Evolutionary conservation across 2,888 invertebrate genomes (phyloP).

Genomic region (Malthinus flaveolus): DNA sequence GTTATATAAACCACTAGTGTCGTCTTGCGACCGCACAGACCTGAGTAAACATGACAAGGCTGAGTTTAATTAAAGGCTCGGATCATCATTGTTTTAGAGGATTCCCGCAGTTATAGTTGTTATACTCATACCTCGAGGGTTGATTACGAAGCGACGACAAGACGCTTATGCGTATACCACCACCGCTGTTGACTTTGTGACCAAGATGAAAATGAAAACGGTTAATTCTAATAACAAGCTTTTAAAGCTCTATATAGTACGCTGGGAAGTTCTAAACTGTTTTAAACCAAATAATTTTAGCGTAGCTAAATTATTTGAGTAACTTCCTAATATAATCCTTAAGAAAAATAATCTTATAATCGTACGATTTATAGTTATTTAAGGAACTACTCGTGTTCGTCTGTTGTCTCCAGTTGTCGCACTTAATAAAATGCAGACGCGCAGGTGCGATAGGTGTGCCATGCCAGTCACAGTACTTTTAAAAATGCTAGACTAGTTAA

Average conservation of each 20-base stretch:
- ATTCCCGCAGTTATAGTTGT: conserved; percentile 46
- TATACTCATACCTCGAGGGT: conserved; percentile 40
- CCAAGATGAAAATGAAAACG: conserved; percentile 25
- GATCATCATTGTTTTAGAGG: conserved; percentile 52
- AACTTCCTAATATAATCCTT: too few relatives aligned
- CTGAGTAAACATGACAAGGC: conserved; percentile 55
- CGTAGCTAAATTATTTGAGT: too few relatives aligned
- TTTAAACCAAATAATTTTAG: too few relatives aligned
- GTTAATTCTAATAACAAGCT: conserved; percentile 26
- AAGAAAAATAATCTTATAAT: too few relatives aligned
- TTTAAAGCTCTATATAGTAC: conserved; percentile 15
- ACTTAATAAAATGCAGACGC: too few relatives aligned
- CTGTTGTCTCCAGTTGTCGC: too few relatives aligned
- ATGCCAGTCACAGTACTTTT: too few relatives aligned
- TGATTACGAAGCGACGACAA: conserved; percentile 21
- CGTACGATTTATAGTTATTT: too few relatives aligned
- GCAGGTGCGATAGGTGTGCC: too few relatives aligned
- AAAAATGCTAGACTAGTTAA: too few relatives aligned
- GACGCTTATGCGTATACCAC: conserved; percentile 21
- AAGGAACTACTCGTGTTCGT: too few relatives aligned
- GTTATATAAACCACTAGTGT: conserved; percentile 53
- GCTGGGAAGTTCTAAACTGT: too few relatives aligned
- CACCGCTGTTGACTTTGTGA: conserved; percentile 28
- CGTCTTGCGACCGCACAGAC: conserved; percentile 47
- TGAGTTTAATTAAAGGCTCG: conserved; percentile 55